These are phyloP conservation scores for Aquatica leii DNA, from an alignment of 2,888 invertebrate genomes.

Conservation along the genomic window DNA sequence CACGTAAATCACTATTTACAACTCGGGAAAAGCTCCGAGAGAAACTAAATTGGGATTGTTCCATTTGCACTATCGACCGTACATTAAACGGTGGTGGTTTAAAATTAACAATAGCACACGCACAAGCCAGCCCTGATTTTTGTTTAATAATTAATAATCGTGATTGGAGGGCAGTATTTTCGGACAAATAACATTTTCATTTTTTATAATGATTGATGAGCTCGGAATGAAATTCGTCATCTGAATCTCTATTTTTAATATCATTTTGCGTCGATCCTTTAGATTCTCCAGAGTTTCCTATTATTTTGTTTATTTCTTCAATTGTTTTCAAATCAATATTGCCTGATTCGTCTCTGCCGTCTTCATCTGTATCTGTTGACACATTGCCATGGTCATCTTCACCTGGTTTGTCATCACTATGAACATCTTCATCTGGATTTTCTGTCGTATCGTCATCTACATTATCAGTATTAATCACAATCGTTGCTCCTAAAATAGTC, in stretches of 20 bases:
- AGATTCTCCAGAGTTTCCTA: slow-evolving; percentile 29
- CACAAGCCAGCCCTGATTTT: no score
- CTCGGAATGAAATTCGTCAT: slow-evolving; percentile 23
- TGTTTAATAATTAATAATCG: no score
- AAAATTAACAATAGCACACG: no score
- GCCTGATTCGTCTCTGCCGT: slow-evolving; percentile 25
- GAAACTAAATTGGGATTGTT: no score
- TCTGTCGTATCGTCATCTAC: slow-evolving; percentile 22
- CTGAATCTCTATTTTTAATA: slow-evolving; percentile 15
- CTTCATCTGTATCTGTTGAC: slow-evolving; percentile 18
- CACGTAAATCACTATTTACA: no score
- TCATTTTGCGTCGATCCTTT: neutral
- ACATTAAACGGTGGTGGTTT: no score
- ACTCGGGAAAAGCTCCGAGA: no score
- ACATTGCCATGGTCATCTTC: neutral
- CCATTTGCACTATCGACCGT: no score
- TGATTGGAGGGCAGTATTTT: no score
- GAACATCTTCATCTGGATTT: neutral
- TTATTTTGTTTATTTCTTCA: slow-evolving; percentile 53
- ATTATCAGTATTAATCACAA: slow-evolving; percentile 32
- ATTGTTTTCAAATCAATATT: slow-evolving; percentile 53
- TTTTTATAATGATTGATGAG: slow-evolving; percentile 16
- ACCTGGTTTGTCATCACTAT: slow-evolving; percentile 11
- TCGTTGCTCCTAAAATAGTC: slow-evolving; percentile 12
- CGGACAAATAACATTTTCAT: no score